These are phyloP conservation scores for Anas platyrhynchos DNA, from an alignment of 2,113 vertebrate species.

Conservation along the genomic window DNA sequence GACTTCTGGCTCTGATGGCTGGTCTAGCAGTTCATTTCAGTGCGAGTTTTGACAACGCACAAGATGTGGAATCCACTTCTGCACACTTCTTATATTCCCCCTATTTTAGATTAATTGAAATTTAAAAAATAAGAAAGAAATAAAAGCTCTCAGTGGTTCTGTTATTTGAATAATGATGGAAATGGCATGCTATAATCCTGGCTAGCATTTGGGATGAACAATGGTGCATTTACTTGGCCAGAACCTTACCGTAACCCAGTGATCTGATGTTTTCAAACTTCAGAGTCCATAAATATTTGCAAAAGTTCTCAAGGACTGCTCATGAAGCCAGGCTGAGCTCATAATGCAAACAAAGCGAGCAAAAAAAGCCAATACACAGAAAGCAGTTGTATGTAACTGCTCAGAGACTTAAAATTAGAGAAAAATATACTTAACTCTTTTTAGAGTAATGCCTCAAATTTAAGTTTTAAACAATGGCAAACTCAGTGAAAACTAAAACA, in stretches of 20 bases:
- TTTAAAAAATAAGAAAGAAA: background rate
- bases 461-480: background rate
- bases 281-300: background rate
- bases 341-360: background rate
- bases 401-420: background rate
- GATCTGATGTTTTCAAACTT: background rate
- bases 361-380: background rate
- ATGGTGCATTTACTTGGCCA: background rate
- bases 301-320: background rate
- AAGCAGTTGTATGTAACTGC: background rate
- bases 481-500: background rate
- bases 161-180: background rate
- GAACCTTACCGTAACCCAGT: background rate
- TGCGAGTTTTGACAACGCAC: background rate
- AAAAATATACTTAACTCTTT: background rate
- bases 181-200: background rate
- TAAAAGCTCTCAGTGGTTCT: background rate
- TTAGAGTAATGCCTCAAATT: background rate
- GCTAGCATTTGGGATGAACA: background rate
- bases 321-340: background rate
- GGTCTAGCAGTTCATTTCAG: background rate
- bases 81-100: background rate
- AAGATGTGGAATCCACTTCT: background rate
- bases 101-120: background rate
- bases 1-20: background rate